A percentile compares a stretch with the other conserved stretches of the same genome.
Conservation (phyloP, 2,113 vertebrate genomes). For the Tragelaphus buxtoni region DNA sequence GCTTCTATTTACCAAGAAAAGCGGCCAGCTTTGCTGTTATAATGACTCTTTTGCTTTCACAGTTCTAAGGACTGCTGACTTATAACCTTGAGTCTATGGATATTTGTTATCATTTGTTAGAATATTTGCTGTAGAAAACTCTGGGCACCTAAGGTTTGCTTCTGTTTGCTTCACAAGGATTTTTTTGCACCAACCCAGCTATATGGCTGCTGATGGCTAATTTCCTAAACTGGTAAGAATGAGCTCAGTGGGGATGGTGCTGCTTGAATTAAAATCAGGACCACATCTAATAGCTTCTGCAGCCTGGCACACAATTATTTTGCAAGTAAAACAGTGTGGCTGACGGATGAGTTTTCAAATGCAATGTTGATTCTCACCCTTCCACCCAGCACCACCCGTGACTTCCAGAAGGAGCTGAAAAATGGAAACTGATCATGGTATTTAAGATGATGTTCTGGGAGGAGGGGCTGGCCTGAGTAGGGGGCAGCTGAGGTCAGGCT, state of each 20-base stretch:
- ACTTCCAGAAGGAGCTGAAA: neutral
- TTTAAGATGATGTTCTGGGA: neutral
- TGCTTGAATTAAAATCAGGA: neutral
- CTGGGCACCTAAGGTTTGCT: neutral
- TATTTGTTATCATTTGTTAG: neutral
- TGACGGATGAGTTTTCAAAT: neutral
- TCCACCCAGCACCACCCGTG: neutral
- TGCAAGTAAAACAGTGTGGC: neutral
- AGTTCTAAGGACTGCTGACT: neutral
- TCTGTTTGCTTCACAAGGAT: neutral
- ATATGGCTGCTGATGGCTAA: neutral
- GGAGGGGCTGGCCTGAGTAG: neutral
- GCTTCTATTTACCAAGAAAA: neutral
- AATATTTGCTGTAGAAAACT: neutral
- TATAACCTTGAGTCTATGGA: neutral
- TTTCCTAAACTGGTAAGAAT: neutral
- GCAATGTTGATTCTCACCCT: neutral
- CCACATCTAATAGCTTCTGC: neutral
- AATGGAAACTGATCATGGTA: neutral
- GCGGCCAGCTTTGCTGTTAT: neutral
- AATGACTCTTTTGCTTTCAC: neutral
- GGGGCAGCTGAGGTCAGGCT: neutral
- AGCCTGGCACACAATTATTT: neutral
- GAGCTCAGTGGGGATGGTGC: neutral
- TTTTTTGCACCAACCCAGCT: neutral